A percentile compares a stretch with the other conserved stretches of the same genome.
These are phyloP conservation scores for Trissolcus brochymenae DNA, from an alignment of 2,888 invertebrate species.

Conservation along the genomic window DNA sequence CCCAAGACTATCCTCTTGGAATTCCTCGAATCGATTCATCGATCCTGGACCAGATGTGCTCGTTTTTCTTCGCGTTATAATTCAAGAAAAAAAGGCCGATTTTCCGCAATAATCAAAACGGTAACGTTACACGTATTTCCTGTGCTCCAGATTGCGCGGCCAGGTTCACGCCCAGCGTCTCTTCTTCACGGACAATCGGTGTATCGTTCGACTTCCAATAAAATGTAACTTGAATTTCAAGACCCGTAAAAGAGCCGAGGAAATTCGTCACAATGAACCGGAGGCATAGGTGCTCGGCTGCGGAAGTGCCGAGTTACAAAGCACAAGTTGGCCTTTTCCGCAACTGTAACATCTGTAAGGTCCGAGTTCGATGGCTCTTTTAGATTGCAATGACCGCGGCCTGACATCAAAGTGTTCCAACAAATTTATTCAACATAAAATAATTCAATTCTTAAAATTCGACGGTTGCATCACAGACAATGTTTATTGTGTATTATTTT, in stretches of 20 bases:
- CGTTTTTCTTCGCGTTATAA: constrained; percentile 31
- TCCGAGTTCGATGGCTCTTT: constrained; percentile 17
- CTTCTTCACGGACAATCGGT: constrained; percentile 61
- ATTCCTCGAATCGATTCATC: too few relatives aligned
- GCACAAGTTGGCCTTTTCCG: constrained; percentile 50
- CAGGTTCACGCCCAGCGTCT: constrained; percentile 61
- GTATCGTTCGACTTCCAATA: constrained; percentile 61
- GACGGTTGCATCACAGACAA: too few relatives aligned
- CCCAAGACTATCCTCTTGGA: too few relatives aligned
- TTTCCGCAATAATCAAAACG: constrained; percentile 57
- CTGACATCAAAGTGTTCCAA: constrained; percentile 42
- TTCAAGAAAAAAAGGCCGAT: constrained; percentile 28
- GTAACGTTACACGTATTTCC: constrained; percentile 61
- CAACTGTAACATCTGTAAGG: constrained; percentile 52
- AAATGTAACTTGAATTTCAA: constrained; percentile 55
- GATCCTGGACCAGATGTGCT: constrained; percentile 34
- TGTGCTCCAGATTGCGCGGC: constrained; percentile 54
- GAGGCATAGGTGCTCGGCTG: constrained; percentile 60
- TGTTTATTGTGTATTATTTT: neutral
- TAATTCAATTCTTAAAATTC: too few relatives aligned
- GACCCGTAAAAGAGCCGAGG: constrained; percentile 57
- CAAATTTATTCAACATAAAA: too few relatives aligned
- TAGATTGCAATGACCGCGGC: constrained; percentile 33
- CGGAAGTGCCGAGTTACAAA: constrained; percentile 66
- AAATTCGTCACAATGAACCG: constrained; percentile 66